Evolutionary conservation across 1,140 invertebrate species (phyloP), one percentile per base, ranked within the genome.

Genomic region (Physella acuta): DNA sequence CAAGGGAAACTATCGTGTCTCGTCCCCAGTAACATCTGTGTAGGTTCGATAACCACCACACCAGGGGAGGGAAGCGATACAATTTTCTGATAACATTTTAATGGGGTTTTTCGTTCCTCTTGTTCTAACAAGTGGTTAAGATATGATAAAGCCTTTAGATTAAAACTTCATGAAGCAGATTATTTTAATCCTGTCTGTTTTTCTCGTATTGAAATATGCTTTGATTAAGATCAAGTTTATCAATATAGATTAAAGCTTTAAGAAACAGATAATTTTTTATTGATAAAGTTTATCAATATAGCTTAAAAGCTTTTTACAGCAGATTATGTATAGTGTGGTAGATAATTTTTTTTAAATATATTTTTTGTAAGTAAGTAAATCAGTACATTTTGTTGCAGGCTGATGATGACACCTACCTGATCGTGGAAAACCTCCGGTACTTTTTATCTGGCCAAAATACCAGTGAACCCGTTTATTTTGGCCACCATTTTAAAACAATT

Each of bases 171-270:
- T n/a, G n/a, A n/a, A n/a, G n/a, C n/a, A n/a, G n/a, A n/a, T n/a
- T n/a, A n/a, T n/a, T n/a, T n/a, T n/a, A n/a, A n/a, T n/a, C n/a
- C n/a, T n/a, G n/a, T n/a, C n/a, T n/a, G n/a, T n/a, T n/a, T n/a
- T n/a, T n/a, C n/a, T n/a, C n/a, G n/a, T 20, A 44, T 44, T 44
- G 8, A 11, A 11, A 11, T 44, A 44, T 44, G 8, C 39, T 44
- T 20, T 44, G 39, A 44, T 20, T 8, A 20, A 8, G 8, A 11
- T 20, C 37, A 91, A 78, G 94, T 94, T 0, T 98, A 97, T 83
- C 90, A 91, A 80, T 86, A 87, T 59, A 75, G 82, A 17, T 82
- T 84, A 63, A 75, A 85, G 8, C 61, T 86, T 59, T 77, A 84
- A 68, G 73, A 81, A 34, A 74, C 82, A 31, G 73, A 81, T 20